Percentiles rank a stretch among this genome's conserved stretches.
Evolutionary conservation across 1,140 invertebrate species (phyloP).

Genomic region (Alviniconcha marisindica): DNA sequence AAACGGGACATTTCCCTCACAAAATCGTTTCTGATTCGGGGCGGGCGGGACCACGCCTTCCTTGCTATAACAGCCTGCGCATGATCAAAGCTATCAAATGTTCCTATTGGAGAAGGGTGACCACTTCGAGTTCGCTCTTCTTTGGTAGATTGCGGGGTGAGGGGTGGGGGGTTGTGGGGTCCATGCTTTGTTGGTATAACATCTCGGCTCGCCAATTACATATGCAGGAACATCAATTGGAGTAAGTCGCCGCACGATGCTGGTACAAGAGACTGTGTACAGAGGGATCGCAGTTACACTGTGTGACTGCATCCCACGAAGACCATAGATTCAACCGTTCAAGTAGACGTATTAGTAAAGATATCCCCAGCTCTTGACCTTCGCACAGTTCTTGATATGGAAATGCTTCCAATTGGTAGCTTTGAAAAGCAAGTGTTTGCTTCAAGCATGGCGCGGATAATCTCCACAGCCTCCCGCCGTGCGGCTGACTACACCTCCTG

Average conservation of each 20-base stretch:
- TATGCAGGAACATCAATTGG: conserved; percentile 10
- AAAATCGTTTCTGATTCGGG: no score
- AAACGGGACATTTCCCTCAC: no score
- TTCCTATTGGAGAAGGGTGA: background rate
- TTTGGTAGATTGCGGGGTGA: background rate
- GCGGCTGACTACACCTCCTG: background rate
- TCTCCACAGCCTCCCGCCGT: background rate
- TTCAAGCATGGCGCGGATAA: background rate
- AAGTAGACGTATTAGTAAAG: background rate
- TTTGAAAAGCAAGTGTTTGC: background rate
- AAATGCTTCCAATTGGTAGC: conserved; percentile 4
- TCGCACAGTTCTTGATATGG: background rate
- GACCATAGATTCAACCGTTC: background rate
- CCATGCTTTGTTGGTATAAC: no score
- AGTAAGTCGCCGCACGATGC: background rate
- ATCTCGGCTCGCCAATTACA: background rate
- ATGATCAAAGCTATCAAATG: background rate
- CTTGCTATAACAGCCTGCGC: background rate
- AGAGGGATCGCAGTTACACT: background rate
- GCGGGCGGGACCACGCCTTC: no score
- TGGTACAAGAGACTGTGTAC: background rate
- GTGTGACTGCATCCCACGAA: background rate
- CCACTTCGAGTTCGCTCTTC: background rate
- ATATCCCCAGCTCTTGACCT: conserved; percentile 5
- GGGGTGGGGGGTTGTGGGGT: no score